Evolutionary conservation across 2,888 invertebrate species (phyloP).

Genomic region (Nephrotoma appendiculata): DNA sequence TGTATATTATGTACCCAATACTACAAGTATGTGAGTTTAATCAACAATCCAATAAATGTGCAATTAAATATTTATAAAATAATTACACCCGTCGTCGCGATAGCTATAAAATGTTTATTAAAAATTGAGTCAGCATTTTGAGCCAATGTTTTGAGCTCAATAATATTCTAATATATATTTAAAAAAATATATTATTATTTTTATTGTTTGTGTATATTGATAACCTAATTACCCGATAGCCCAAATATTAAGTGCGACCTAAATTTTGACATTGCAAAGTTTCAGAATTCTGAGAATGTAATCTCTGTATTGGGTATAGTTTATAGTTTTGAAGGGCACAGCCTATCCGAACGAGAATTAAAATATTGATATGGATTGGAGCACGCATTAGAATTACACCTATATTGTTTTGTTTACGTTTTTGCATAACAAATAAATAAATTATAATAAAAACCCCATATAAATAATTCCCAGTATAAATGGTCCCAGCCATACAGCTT

Average conservation of each 20-base stretch:
- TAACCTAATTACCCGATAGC: background rate
- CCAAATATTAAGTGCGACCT: background rate
- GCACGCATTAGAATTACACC: background rate
- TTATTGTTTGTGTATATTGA: background rate
- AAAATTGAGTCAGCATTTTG: too few relatives aligned
- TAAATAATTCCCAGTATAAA: background rate
- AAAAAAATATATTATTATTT: background rate
- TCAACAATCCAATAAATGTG: background rate
- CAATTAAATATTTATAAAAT: background rate
- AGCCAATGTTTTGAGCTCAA: background rate
- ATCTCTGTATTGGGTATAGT: too few relatives aligned
- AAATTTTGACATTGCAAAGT: background rate
- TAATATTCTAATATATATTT: background rate
- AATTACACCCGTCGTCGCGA: background rate
- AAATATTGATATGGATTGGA: background rate
- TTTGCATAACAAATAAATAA: background rate
- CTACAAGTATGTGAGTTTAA: background rate
- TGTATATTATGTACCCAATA: too few relatives aligned
- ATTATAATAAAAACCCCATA: background rate
- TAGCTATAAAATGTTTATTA: background rate
- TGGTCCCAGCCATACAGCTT: background rate
- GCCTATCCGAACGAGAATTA: background rate
- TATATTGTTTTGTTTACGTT: background rate
- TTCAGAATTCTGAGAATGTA: background rate
- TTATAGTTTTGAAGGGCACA: background rate